Percentiles rank a stretch among this genome's conserved stretches.
Conservation (phyloP, 2,797 vertebrate species). For the Cottoperca gobio region DNA sequence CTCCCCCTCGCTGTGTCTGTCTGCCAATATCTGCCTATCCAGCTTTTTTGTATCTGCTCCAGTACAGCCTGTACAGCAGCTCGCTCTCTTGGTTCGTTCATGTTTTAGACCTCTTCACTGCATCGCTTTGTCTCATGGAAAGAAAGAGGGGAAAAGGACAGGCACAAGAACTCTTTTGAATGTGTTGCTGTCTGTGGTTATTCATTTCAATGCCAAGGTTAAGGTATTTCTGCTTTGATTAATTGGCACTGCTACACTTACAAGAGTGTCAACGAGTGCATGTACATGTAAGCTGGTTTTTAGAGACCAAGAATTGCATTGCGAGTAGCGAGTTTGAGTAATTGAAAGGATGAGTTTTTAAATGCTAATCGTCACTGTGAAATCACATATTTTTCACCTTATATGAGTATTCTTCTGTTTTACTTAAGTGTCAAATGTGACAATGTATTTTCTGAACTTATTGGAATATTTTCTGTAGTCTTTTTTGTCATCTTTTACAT, state of each 20-base stretch:
- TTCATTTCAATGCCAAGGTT: slow-evolving; percentile 52
- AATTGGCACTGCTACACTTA: slow-evolving; percentile 29
- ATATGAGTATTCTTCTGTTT: no score
- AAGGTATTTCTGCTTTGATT: slow-evolving; percentile 43
- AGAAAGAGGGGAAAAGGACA: neutral
- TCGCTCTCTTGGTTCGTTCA: slow-evolving; percentile 17
- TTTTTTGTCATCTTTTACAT: slow-evolving; percentile 26
- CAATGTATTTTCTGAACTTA: no score
- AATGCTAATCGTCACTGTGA: no score
- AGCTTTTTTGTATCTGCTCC: slow-evolving; percentile 37
- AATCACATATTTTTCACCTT: no score
- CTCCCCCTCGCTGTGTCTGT: slow-evolving; percentile 41
- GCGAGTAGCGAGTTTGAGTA: slow-evolving; percentile 30
- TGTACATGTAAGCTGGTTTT: slow-evolving; percentile 53
- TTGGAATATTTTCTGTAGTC: no score
- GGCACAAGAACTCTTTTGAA: slow-evolving; percentile 14
- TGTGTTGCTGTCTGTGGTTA: slow-evolving; percentile 19
- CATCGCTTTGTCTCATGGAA: slow-evolving; percentile 27
- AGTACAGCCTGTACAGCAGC: slow-evolving; percentile 15
- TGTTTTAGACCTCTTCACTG: neutral
- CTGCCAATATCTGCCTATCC: slow-evolving; percentile 52
- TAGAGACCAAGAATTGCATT: slow-evolving; percentile 53
- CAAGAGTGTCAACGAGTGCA: slow-evolving; percentile 36
- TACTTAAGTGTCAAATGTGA: no score
- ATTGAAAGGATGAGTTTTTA: slow-evolving; percentile 60